These are phyloP conservation scores for Atrina japonica DNA, from an alignment of 2,888 invertebrate genomes.

Conservation along the genomic window DNA sequence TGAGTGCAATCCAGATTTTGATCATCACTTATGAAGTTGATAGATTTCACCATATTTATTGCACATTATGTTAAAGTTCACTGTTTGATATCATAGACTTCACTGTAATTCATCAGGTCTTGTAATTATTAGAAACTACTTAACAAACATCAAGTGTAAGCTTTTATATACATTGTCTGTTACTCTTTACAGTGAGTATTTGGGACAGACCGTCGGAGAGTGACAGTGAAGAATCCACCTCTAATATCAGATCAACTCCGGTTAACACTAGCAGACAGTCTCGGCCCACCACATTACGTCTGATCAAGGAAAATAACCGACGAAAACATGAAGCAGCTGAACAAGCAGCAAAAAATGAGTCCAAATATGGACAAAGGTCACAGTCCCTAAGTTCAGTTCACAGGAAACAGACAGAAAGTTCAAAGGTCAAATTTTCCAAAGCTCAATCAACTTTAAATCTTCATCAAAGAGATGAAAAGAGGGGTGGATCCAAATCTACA, in stretches of 20 bases:
- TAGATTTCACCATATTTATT: background rate
- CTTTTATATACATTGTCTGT: too few relatives aligned
- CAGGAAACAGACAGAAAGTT: slow-evolving; percentile 49
- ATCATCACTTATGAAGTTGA: background rate
- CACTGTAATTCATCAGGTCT: too few relatives aligned
- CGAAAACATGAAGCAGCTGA: background rate
- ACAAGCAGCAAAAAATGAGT: background rate
- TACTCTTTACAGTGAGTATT: slow-evolving; percentile 26
- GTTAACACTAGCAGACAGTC: slow-evolving; percentile 30
- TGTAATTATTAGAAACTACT: too few relatives aligned
- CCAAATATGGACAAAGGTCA: slow-evolving; percentile 27
- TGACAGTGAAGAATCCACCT: slow-evolving; percentile 30
- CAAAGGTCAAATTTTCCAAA: slow-evolving; percentile 49
- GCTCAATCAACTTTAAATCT: slow-evolving; percentile 30
- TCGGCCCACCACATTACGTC: slow-evolving; percentile 46
- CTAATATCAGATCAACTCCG: background rate
- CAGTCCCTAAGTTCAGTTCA: slow-evolving; percentile 38
- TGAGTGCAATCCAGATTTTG: too few relatives aligned
- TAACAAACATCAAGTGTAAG: too few relatives aligned
- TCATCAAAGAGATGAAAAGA: background rate
- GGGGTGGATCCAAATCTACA: background rate
- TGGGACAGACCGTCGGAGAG: slow-evolving; percentile 15
- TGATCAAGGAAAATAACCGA: slow-evolving; percentile 38
- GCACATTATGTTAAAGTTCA: background rate
- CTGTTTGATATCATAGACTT: background rate